A percentile compares a stretch with the other conserved stretches of the same genome.
These are phyloP conservation scores for Jacana jacana DNA, from an alignment of 2,113 vertebrate species.

Conservation along the genomic window DNA sequence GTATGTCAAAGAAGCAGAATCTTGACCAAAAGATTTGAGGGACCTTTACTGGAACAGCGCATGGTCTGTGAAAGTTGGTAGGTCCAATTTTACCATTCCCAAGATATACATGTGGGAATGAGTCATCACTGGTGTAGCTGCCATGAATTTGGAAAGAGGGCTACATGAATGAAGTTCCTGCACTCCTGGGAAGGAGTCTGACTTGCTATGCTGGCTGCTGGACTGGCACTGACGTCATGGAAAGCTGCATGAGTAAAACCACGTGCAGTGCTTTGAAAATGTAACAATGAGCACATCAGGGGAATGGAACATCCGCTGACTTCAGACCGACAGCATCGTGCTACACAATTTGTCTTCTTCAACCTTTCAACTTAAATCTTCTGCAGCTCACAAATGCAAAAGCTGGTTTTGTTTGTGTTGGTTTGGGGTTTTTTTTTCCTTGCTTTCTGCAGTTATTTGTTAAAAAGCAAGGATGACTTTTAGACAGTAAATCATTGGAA, in stretches of 20 bases:
- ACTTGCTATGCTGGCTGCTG: not conserved
- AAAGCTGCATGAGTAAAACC: not conserved
- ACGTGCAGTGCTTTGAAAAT: not conserved
- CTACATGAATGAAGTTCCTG: not conserved
- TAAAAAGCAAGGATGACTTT: conserved; percentile 7
- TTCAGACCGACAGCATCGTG: not conserved
- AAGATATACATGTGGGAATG: rapidly evolving
- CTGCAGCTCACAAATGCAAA: not conserved
- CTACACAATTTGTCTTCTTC: not conserved
- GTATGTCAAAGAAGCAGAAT: not conserved
- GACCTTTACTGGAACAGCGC: not conserved
- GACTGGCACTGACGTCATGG: not conserved
- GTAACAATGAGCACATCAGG: not conserved
- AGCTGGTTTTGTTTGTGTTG: not conserved
- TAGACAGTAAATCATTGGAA: not conserved
- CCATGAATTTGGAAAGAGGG: not conserved
- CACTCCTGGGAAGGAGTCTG: not conserved
- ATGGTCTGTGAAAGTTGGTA: not conserved
- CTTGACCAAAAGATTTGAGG: not conserved
- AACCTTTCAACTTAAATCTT: not conserved
- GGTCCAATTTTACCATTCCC: not conserved
- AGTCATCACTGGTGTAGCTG: not conserved
- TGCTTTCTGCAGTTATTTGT: not conserved
- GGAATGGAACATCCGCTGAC: not conserved
- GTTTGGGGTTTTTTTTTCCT: not conserved